Conservation (phyloP, 1,140 invertebrate genomes). For the Phocides pigmalion region DNA sequence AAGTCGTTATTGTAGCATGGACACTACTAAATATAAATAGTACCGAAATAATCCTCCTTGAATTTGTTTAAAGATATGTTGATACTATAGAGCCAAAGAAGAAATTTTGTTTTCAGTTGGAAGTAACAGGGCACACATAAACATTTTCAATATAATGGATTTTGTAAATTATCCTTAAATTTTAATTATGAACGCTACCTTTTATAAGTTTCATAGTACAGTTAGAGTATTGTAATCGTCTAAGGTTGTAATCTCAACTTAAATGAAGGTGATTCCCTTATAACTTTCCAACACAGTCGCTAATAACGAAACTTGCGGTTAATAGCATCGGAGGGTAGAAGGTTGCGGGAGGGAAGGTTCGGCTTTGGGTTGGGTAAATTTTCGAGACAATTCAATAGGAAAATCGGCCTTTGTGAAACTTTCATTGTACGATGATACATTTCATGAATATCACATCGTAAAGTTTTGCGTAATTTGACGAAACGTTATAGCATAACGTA, state of each 20-base stretch:
- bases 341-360: slow-evolving; percentile 31
- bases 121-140: not conserved
- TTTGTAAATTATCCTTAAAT: not conserved
- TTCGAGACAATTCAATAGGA: slow-evolving; percentile 77
- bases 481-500: slow-evolving; percentile 13
- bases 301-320: slow-evolving; percentile 79
- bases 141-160: not conserved
- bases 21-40: no score
- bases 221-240: slow-evolving; percentile 13
- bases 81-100: no score
- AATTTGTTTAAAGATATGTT: no score
- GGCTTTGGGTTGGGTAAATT: slow-evolving; percentile 49
- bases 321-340: slow-evolving; percentile 43
- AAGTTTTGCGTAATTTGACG: slow-evolving; percentile 30
- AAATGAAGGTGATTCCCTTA: slow-evolving; percentile 75
- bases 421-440: slow-evolving; percentile 56
- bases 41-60: no score
- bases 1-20: no score
- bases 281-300: slow-evolving; percentile 71
- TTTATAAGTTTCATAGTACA: not conserved
- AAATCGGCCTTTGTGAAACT: slow-evolving; percentile 77
- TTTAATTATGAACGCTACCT: not conserved
- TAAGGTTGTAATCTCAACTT: slow-evolving; percentile 76
- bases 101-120: no score
- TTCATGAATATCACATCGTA: slow-evolving; percentile 41